Evolutionary conservation across 2,888 invertebrate species (phyloP).

Genomic region (Empis stercorea): DNA sequence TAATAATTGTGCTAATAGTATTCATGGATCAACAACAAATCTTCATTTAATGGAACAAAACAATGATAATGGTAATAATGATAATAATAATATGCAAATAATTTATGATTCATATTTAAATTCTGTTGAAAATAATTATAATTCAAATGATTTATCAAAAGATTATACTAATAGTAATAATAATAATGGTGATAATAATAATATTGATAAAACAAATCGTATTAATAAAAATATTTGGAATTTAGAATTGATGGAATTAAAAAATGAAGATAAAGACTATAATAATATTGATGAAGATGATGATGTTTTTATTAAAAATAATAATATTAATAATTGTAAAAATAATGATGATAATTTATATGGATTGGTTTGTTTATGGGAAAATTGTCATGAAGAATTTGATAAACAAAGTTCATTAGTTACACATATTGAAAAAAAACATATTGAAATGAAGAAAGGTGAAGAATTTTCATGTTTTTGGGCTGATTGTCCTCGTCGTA

Average conservation of each 20-base stretch:
- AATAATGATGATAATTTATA: not conserved
- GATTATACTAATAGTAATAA: slow-evolving; percentile 16
- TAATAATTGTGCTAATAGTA: not conserved
- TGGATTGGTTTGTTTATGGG: slow-evolving; percentile 59
- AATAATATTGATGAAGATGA: slow-evolving; percentile 15
- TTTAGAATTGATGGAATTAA: slow-evolving; percentile 5
- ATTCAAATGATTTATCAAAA: slow-evolving; percentile 20
- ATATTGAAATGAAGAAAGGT: slow-evolving; percentile 74
- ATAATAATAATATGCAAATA: not conserved
- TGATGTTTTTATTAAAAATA: slow-evolving; percentile 5
- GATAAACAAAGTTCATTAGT: slow-evolving; percentile 67
- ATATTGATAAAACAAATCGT: slow-evolving; percentile 20
- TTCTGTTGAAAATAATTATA: slow-evolving; percentile 26
- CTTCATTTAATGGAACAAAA: slow-evolving; percentile 9
- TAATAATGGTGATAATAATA: slow-evolving; percentile 27
- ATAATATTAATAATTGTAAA: not conserved
- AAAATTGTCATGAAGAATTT: slow-evolving; percentile 68
- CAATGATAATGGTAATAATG: not conserved
- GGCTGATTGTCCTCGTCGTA: slow-evolving; percentile 79
- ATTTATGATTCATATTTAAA: slow-evolving; percentile 20
- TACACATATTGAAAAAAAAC: slow-evolving; percentile 70
- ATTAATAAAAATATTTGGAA: slow-evolving; percentile 17
- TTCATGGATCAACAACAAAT: slow-evolving; percentile 8
- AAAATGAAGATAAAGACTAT: slow-evolving; percentile 2
- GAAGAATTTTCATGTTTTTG: slow-evolving; percentile 90